Conservation (phyloP, 2,888 invertebrate species). For the Idaea aversata region DNA sequence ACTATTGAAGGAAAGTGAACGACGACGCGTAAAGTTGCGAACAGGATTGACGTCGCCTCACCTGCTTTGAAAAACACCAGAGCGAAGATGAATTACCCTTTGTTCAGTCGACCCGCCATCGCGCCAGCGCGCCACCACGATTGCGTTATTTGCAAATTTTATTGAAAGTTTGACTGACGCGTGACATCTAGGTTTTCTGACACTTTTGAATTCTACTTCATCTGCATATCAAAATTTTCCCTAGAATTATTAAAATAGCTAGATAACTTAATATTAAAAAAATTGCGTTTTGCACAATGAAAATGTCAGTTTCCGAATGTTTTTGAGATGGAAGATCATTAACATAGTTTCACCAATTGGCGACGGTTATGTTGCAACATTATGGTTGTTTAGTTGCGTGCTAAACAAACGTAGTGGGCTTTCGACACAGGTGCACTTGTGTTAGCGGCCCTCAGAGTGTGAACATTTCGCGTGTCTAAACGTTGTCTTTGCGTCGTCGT, state of each 20-base stretch:
- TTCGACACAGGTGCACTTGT: slow-evolving; percentile 58
- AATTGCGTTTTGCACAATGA: not conserved
- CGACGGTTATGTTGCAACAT: slow-evolving; percentile 60
- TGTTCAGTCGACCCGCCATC: slow-evolving; percentile 54
- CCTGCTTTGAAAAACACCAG: slow-evolving; percentile 66
- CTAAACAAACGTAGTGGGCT: slow-evolving; percentile 63
- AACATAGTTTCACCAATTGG: slow-evolving; percentile 67
- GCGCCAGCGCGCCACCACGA: slow-evolving; percentile 54
- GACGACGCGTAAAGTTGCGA: slow-evolving; percentile 34
- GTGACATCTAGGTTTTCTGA: not conserved
- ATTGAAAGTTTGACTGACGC: slow-evolving; percentile 46
- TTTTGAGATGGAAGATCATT: slow-evolving; percentile 35
- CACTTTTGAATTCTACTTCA: slow-evolving; percentile 41
- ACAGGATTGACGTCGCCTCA: slow-evolving; percentile 61
- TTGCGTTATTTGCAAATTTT: slow-evolving; percentile 48
- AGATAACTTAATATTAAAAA: not conserved
- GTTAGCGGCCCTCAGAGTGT: slow-evolving; percentile 63
- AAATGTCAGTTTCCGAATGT: slow-evolving; percentile 36
- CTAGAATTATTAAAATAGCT: not conserved
- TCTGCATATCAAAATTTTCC: slow-evolving; percentile 30
- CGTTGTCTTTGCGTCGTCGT: slow-evolving; percentile 18
- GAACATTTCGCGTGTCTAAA: slow-evolving; percentile 43
- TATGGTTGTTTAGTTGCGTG: slow-evolving; percentile 58
- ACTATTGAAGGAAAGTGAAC: slow-evolving; percentile 61
- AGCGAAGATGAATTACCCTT: slow-evolving; percentile 69